phyloP scores from a whole-genome alignment of 2,113 vertebrate genomes.

The Thymallus thymallus region DNA sequence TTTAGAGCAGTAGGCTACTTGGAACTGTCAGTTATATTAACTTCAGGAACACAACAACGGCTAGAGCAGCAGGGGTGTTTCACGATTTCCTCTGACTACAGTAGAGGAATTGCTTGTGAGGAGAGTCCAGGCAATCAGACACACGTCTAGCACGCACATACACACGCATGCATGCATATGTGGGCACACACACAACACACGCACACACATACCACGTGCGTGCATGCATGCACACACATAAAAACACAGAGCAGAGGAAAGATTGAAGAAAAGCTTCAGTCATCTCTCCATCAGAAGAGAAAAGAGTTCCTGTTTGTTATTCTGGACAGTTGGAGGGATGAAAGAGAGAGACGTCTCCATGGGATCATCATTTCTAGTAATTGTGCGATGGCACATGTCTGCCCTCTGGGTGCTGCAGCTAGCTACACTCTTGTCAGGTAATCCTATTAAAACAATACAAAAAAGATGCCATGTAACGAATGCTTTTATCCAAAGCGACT shows the following conservation, averaged over 20 bases:
- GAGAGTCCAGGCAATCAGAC: conserved; percentile 17
- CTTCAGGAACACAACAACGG: conserved; percentile 17
- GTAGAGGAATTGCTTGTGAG: neutral
- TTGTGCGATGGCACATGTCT: conserved; percentile 29
- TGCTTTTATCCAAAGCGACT: no score
- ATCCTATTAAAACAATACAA: no score
- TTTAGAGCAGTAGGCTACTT: neutral
- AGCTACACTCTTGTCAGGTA: neutral
- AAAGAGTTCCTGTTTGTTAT: conserved; percentile 24
- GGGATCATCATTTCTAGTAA: conserved; percentile 26
- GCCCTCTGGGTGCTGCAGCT: conserved; percentile 32
- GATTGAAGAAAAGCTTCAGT: conserved; percentile 29
- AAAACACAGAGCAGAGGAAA: conserved; percentile 22
- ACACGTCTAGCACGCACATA: conserved; percentile 8
- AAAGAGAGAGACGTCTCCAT: conserved; percentile 26
- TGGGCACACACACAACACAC: no score
- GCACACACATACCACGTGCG: neutral
- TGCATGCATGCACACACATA: neutral
- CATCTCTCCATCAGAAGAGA: conserved; percentile 37
- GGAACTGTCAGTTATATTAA: conserved; percentile 45
- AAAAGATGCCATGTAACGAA: no score
- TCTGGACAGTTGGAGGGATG: conserved; percentile 20
- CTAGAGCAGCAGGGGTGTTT: conserved; percentile 1
- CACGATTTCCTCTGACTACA: neutral
- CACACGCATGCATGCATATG: neutral